Evolutionary conservation across 2,113 vertebrate species (phyloP).

Genomic region (Chamaea fasciata): DNA sequence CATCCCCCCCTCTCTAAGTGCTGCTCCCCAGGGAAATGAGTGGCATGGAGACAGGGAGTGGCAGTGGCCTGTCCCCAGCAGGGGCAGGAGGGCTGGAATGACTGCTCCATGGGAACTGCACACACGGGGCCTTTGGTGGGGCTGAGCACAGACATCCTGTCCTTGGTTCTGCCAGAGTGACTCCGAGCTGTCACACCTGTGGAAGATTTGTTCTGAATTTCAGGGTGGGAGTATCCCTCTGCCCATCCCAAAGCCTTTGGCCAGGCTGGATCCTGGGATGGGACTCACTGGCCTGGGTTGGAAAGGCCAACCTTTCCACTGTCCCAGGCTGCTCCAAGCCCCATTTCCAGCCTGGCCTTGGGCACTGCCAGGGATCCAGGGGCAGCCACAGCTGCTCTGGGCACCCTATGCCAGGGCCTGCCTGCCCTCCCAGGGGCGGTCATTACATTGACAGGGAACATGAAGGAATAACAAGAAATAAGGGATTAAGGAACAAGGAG

Average conservation of each 20-base stretch:
- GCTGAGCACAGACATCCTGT: neutral
- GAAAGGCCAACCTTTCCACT: neutral
- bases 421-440: neutral
- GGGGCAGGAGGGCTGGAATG: neutral
- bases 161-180: neutral
- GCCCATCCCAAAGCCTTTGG: neutral
- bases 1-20: neutral
- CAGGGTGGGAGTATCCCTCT: neutral
- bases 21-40: neutral
- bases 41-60: fast-evolving
- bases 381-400: neutral
- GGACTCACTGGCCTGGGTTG: neutral
- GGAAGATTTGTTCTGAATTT: neutral
- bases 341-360: neutral
- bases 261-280: neutral
- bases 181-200: neutral
- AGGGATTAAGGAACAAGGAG: neutral
- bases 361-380: neutral
- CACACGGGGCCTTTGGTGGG: neutral
- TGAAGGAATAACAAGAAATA: neutral
- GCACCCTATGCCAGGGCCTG: neutral
- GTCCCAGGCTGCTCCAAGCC: neutral
- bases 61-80: neutral
- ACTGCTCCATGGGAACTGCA: neutral
- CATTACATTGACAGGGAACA: neutral